Percentiles rank a stretch among this genome's conserved stretches.
phyloP scores from a whole-genome alignment of 1,140 invertebrate species.

The Drosophila baimaii region DNA sequence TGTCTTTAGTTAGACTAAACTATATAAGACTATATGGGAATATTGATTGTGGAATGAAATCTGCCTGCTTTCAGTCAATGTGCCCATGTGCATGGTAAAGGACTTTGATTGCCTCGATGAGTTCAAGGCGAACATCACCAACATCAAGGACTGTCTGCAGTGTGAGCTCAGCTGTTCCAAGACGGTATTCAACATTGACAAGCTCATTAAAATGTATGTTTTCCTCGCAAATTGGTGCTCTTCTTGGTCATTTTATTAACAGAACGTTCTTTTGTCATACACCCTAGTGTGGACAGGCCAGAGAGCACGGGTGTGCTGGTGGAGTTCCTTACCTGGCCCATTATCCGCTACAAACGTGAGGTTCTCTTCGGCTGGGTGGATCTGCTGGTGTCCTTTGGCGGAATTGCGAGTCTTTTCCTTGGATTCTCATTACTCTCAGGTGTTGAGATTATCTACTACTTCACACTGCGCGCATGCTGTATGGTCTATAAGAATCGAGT shows the following conservation, averaged over 20 bases:
- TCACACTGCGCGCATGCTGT: slow-evolving; percentile 88
- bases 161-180: slow-evolving; percentile 89
- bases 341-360: slow-evolving; percentile 89
- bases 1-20: slow-evolving; percentile 69
- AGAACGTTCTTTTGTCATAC: not conserved
- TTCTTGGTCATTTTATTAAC: too few species aligned
- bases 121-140: slow-evolving; percentile 86
- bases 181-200: slow-evolving; percentile 90
- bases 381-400: slow-evolving; percentile 87
- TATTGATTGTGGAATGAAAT: too few species aligned
- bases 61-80: slow-evolving; percentile 46
- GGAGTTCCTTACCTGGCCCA: slow-evolving; percentile 89
- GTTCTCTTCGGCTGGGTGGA: slow-evolving; percentile 92
- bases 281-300: slow-evolving; percentile 55
- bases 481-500: slow-evolving; percentile 85
- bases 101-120: slow-evolving; percentile 87
- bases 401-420: slow-evolving; percentile 90
- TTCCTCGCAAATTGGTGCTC: too few species aligned
- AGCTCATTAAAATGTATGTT: slow-evolving; percentile 86
- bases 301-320: slow-evolving; percentile 71
- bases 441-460: slow-evolving; percentile 90
- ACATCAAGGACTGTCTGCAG: slow-evolving; percentile 86
- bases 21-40: too few species aligned
- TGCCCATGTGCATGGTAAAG: slow-evolving; percentile 85
- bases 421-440: slow-evolving; percentile 90